A percentile compares a stretch with the other conserved stretches of the same genome.
phyloP scores from a whole-genome alignment of 2,888 invertebrate species.

The Chironomus tentans region DNA sequence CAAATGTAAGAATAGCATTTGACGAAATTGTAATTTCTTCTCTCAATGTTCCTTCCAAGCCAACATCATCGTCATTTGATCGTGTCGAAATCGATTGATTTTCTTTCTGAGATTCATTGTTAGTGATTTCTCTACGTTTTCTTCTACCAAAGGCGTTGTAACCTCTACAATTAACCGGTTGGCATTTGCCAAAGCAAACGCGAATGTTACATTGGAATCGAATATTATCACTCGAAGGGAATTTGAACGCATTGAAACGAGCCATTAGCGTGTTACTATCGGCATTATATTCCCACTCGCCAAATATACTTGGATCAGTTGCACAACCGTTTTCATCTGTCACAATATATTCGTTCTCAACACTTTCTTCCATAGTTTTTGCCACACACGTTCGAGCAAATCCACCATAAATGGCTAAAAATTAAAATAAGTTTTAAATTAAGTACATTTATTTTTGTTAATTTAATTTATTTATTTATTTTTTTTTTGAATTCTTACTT shows the following conservation, averaged over 20 bases:
- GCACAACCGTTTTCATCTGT: constrained; percentile 92
- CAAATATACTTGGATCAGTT: constrained; percentile 84
- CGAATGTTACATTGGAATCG: constrained; percentile 92
- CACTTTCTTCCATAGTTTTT: constrained; percentile 79
- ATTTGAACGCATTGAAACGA: constrained; percentile 88
- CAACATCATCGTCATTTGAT: constrained; percentile 49
- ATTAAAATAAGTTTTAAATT: too few relatives aligned
- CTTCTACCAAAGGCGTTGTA: constrained; percentile 82
- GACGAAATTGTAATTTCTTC: constrained; percentile 91
- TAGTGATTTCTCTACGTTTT: constrained; percentile 50
- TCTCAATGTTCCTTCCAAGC: constrained; percentile 68
- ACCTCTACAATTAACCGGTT: constrained; percentile 88
- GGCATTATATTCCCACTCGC: constrained; percentile 84
- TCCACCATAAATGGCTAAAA: constrained; percentile 78
- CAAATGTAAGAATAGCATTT: constrained; percentile 82
- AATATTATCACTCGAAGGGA: constrained; percentile 89
- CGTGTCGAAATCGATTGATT: constrained; percentile 41
- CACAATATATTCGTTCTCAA: constrained; percentile 84
- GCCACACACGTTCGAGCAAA: constrained; percentile 89
- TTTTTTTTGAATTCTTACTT: constrained; percentile 51
- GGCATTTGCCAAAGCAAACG: constrained; percentile 90
- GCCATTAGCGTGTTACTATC: constrained; percentile 78
- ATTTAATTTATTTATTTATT: too few relatives aligned
- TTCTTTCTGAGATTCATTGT: constrained; percentile 35
- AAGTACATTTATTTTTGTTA: too few relatives aligned